Percentiles rank a stretch among this genome's conserved stretches.
phyloP scores from a whole-genome alignment of 23 tunicate genomes.

The Trididemnum miniatum region DNA sequence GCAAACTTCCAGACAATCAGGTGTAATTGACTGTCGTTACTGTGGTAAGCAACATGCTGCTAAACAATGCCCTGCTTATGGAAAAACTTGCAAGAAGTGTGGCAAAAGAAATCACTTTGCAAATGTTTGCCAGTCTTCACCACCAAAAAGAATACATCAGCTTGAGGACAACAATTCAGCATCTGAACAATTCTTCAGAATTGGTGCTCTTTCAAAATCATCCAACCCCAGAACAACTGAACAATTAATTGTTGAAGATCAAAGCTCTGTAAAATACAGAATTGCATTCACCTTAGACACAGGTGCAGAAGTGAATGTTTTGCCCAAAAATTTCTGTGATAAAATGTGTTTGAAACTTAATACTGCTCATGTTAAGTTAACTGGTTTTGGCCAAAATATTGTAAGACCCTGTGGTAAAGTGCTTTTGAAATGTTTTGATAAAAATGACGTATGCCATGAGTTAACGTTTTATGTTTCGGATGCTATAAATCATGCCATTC shows the following conservation, averaged over 20 bases:
- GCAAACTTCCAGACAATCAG: neutral
- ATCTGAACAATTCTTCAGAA: too few relatives aligned
- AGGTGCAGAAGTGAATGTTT: neutral
- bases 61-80: slow-evolving; percentile 5
- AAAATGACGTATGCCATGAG: neutral
- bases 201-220: too few relatives aligned
- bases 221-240: neutral
- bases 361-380: neutral
- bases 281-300: neutral
- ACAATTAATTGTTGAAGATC: neutral
- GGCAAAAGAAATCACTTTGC: too few relatives aligned
- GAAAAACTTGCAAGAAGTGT: neutral
- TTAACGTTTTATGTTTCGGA: neutral
- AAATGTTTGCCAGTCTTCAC: neutral
- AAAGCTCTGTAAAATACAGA: neutral
- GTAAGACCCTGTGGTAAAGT: neutral
- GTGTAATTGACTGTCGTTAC: neutral
- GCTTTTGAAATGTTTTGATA: neutral
- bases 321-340: neutral
- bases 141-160: too few relatives aligned
- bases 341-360: neutral
- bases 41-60: slow-evolving; percentile 8
- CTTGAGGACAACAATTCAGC: too few relatives aligned
- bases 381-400: neutral
- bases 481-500: neutral